Percentiles rank a stretch among this genome's conserved stretches.
Conservation (phyloP, 1,140 invertebrate species). For the Brachionus rubens region DNA sequence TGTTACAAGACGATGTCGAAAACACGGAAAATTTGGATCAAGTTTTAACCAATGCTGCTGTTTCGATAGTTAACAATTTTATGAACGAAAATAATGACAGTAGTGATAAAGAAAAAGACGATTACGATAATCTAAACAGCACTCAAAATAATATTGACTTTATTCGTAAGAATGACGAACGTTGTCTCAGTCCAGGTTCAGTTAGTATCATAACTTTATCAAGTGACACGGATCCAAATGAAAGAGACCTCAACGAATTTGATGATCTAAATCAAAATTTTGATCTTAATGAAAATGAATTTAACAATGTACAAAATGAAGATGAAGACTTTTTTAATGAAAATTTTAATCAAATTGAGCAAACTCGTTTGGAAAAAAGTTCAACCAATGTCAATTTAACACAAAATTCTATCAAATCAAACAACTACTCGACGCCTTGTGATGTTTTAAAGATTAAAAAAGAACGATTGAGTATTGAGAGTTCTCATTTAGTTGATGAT, state of each 20-base stretch:
- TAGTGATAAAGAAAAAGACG: background rate
- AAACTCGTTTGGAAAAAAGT: no score
- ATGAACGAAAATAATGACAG: background rate
- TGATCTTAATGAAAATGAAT: background rate
- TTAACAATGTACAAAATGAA: background rate
- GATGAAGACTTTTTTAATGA: background rate
- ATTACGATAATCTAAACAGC: background rate
- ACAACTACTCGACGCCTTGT: background rate
- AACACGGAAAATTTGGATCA: conserved; percentile 29
- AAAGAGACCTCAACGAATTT: background rate
- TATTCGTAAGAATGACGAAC: background rate
- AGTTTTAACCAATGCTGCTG: conserved; percentile 23
- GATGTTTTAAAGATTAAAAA: background rate
- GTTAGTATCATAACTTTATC: conserved; percentile 42
- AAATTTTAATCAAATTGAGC: background rate
- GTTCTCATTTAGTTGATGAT: background rate
- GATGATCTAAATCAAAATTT: background rate
- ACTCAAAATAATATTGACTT: conserved; percentile 28
- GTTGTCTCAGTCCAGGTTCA: conserved; percentile 36
- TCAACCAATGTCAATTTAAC: background rate
- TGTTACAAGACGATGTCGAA: background rate
- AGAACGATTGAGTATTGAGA: background rate
- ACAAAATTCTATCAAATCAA: background rate
- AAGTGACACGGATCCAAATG: conserved; percentile 41
- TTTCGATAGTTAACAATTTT: conserved; percentile 42